Conservation (phyloP, 2,888 invertebrate genomes). For the Amblyjoppa fuscipennis region DNA sequence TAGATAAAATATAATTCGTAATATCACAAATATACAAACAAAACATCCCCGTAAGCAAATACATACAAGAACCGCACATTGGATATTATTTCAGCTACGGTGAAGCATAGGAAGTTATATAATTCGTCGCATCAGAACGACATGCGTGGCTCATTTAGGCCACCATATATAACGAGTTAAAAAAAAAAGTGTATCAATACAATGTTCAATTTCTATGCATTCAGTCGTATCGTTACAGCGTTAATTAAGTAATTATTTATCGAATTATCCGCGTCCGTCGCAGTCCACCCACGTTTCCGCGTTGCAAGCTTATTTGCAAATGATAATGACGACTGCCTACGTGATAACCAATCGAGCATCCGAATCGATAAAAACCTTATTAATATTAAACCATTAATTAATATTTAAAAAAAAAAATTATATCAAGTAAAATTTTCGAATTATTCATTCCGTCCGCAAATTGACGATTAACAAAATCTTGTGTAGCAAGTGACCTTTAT, state of each 20-base stretch:
- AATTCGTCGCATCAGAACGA: neutral
- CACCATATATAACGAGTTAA: neutral
- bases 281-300: neutral
- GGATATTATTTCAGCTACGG: no score
- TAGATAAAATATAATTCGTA: neutral
- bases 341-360: neutral
- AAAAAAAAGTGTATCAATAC: neutral
- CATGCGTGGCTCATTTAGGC: neutral
- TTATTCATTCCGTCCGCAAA: neutral
- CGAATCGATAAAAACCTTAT: neutral
- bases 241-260: slow-evolving; percentile 13
- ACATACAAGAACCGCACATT: neutral
- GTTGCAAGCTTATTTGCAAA: neutral
- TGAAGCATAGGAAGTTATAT: neutral
- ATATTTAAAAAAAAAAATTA: no score
- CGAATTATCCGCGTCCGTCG: neutral
- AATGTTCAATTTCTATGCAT: slow-evolving; percentile 3
- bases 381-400: no score
- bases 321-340: neutral
- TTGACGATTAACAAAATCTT: neutral
- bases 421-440: neutral
- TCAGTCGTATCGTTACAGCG: neutral
- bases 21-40: neutral
- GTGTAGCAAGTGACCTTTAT: neutral
- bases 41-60: neutral